Base-by-base conservation (phyloP, 1,140 invertebrate genomes). In the Hylaeus volcanicus region DNA sequence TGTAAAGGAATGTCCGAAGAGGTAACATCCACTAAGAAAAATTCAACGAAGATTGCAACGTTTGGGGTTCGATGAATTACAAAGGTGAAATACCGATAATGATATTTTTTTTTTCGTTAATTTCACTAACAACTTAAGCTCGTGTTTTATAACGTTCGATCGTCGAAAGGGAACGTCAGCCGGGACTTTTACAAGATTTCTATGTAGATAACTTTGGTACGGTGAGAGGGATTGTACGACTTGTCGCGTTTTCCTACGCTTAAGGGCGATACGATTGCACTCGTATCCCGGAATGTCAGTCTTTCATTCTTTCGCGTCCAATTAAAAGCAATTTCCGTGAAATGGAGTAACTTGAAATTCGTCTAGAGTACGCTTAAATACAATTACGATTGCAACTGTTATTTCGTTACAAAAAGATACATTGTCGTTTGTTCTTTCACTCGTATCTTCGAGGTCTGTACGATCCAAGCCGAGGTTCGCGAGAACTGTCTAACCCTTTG, bases 381-480 rank as follows among this genome's bases (percentile, higher is more conserved):
- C 26, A 26, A 26, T 26, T 26, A 26, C 26, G 26, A 26, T 26
- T 26, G 26, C 26, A 26, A 26, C 26, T 26, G 26, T 26, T 26
- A 26, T 26, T 26, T 26, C 26, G 26, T 26, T 26, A 26, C 26
- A 26, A 26, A 26, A 26, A 26, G 26, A 26, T 26, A 53, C 51
- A 56, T 72, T 45, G 5, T 53, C 48, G 61, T 64, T 66, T 51
- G 12, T 53, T 79, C 53, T 9, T 55, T 78, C 39, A 60, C 66
- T 45, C 82, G 55, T 64, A 74, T 64, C 55, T 85, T 81, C 69
- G 55, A 64, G 26, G 64, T 81, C 58, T 51, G 78, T 74, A 43
- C 84, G 74, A 81, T 84, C 64, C 58, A 82, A 69, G 45, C 64
- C 83, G 76, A 85, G 79, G 78, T 85, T 63, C 68, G 68, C 51